phyloP scores from a whole-genome alignment of 2,113 vertebrate genomes.

The Hylia prasina region DNA sequence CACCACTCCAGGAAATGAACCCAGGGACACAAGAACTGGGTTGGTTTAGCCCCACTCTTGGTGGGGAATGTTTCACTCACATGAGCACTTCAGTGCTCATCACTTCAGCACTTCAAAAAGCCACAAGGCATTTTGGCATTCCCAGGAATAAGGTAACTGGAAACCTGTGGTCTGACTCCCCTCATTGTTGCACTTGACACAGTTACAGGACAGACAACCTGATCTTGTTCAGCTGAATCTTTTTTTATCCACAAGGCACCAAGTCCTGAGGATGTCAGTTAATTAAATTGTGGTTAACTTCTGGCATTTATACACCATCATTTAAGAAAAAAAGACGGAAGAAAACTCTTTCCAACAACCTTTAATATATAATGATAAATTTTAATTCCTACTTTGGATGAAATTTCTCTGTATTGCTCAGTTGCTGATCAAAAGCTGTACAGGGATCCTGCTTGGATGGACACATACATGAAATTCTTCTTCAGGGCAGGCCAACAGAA shows the following conservation, averaged over 20 bases:
- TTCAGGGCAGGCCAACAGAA: neutral
- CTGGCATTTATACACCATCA: neutral
- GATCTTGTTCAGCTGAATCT: neutral
- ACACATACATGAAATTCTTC: neutral
- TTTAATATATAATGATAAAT: neutral
- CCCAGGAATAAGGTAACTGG: neutral
- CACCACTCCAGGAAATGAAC: neutral
- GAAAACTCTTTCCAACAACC: neutral
- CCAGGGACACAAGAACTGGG: neutral
- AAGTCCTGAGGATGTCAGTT: neutral
- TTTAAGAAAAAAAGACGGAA: neutral
- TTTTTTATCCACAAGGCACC: neutral
- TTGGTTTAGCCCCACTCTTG: neutral
- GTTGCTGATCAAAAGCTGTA: neutral
- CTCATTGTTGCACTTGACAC: neutral
- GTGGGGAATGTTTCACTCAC: fast-evolving
- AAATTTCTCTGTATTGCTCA: neutral
- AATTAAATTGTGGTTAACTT: neutral
- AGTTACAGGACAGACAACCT: neutral
- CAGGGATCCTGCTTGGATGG: neutral
- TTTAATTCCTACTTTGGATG: neutral
- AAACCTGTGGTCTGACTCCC: neutral
- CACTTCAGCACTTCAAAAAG: neutral
- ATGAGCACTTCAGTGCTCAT: neutral
- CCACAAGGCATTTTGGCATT: neutral